Conservation (phyloP, 1,140 invertebrate genomes). For the Planococcus citri region DNA sequence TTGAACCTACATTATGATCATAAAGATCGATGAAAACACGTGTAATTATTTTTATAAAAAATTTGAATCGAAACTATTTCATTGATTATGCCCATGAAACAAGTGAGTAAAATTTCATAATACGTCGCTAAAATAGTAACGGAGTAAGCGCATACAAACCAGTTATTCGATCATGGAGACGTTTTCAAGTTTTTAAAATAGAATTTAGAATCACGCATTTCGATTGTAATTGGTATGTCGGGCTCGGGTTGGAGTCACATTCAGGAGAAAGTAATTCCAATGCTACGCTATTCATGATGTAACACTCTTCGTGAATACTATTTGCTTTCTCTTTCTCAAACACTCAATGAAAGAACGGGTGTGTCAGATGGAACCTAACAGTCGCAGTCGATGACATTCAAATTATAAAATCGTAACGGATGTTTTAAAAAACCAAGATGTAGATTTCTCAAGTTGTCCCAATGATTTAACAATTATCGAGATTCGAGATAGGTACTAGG, state of each 20-base stretch:
- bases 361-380: background rate
- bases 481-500: too few relatives aligned
- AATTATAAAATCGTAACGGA: slow-evolving; percentile 4
- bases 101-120: slow-evolving; percentile 1
- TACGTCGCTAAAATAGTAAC: background rate
- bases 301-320: background rate
- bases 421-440: background rate
- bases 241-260: background rate
- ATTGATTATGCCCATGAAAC: too few relatives aligned
- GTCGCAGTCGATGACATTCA: slow-evolving; percentile 12
- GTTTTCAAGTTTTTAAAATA: background rate
- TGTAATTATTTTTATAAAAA: too few relatives aligned
- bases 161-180: background rate
- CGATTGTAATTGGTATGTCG: slow-evolving; percentile 2
- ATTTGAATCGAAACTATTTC: too few relatives aligned
- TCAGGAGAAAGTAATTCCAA: slow-evolving; percentile 12
- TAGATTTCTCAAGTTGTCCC: background rate
- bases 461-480: background rate
- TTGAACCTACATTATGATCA: too few relatives aligned
- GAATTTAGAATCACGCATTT: background rate
- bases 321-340: slow-evolving; percentile 17
- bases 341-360: background rate
- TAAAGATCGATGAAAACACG: too few relatives aligned
- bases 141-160: background rate
- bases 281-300: slow-evolving; percentile 15